Evolutionary conservation across 2,797 vertebrate species (phyloP), one percentile per base, ranked within the genome.

Genomic region (Trachurus trachurus): DNA sequence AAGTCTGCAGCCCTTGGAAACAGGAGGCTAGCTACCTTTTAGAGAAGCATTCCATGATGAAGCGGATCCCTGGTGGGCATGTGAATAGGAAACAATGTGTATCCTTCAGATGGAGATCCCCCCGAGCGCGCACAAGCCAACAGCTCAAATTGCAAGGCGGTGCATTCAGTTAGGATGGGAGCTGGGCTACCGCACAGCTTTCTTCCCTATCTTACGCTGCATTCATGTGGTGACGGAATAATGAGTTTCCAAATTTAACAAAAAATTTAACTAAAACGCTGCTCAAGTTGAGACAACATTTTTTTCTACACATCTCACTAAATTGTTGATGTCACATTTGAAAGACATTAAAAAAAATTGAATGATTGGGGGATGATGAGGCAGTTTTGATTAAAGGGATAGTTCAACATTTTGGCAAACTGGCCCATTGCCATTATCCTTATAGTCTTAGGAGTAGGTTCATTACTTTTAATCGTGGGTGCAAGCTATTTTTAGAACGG

Each of bases 1-100:
- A 66, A 58, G 85, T 81, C 77, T 86, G 87, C 74, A 87, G 85
- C 83, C 84, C 80, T 62, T 67, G 74, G 88, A 91, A 82, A 90
- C 77, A 71, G 63, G 71, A 81, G 62, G 71, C 74, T 71, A 79
- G 67, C 54, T 84, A 85, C 75, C 83, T 88, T 75, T 86, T 66
- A 66, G 58, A 58, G 66, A 67, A 74, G 78, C 75, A 83, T 87
- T 83, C 81, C 76, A 88, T 92, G 84, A 92, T 89, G 61, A 80
- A 86, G 74, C 7, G 59, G 79, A 74, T 72, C 78, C 82, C 71
- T 31, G 42, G 47, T 31, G 80, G 83, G 78, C 47, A 65, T 72
- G 47, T 50, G 76, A 78, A 78, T 45, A 73, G 71, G 61, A 87
- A 74, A 81, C 58, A 74, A 77, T 66, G 77, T 78, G 62, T 45